Evolutionary conservation across 30 jellyfish, hydroid and myxozoan species (phyloP), one percentile per base, ranked within the genome.

Genomic region (Rhopilema esculentum): DNA sequence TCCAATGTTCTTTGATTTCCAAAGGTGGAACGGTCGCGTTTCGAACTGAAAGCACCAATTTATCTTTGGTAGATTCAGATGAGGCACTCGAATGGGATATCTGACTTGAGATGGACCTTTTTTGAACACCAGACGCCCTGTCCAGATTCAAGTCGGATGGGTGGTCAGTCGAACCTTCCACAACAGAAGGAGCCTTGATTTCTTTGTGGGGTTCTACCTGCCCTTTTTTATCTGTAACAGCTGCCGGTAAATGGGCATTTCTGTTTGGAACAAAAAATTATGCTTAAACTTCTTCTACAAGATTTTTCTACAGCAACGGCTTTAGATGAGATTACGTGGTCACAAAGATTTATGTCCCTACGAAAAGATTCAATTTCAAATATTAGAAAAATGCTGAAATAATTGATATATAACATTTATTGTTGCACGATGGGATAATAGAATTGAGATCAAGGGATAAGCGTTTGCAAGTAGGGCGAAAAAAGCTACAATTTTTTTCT

Each of bases 1-100:
- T 15, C 83, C 83, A 85, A 62, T 12, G 4, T 27, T 64, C 76
- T 12, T 74, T 73, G 83, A 85, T 66, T 4, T n/a, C 24, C 18
- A 85, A 67, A 16, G 75, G 53, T 1, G 84, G 93, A 31, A 74
- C 64, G 20, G 50, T 8, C 9, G 81, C 88, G 48, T 74, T 49
- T 12, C 70, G 78, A 12, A 85, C 24, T 27, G 51, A 23, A 32
- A 74, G 27, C 20, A 75, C 91, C 27, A 23, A 9, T 27, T 4
- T 68, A 16, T 19, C 26, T 31, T n/a, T 77, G 20, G 17, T 8
- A 18, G 48, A 16, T 12, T 80, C 81, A n/a, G 72, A 62, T 17
- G 61, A 50, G 16, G 75, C 20, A 33, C 81, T 64, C 8, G 81
- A 8, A 30, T 27, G 26, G 8, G 89, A 80, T 0, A 63, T 17